phyloP scores from a whole-genome alignment of 1,140 invertebrate species.

The Copidosoma floridanum region DNA sequence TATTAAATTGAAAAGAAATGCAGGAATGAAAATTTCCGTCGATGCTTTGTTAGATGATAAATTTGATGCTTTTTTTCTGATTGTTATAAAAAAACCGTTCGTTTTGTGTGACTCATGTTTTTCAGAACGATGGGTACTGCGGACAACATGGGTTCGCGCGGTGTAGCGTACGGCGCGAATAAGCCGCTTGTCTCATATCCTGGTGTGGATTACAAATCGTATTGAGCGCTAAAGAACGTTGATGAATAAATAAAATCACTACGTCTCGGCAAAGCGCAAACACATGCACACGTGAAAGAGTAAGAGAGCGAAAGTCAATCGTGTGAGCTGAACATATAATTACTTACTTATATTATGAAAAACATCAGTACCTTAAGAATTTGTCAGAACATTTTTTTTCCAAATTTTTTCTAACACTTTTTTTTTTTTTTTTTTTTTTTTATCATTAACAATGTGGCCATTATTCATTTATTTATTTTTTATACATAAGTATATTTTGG shows the following conservation, averaged over 20 bases:
- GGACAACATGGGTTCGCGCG: slow-evolving; percentile 37
- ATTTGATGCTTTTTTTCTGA: slow-evolving; percentile 1
- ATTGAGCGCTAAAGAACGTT: slow-evolving; percentile 25
- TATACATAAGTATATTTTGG: not conserved
- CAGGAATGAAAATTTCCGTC: no score
- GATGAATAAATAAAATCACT: slow-evolving; percentile 5
- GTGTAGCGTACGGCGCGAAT: slow-evolving; percentile 36
- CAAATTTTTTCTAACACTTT: not conserved
- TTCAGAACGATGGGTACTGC: slow-evolving; percentile 43
- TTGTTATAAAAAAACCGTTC: slow-evolving; percentile 31
- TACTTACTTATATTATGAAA: slow-evolving; percentile 8
- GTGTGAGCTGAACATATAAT: not conserved
- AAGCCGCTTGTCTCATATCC: slow-evolving; percentile 35
- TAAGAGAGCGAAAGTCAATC: not conserved
- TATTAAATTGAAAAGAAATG: no score
- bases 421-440: not conserved
- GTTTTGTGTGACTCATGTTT: slow-evolving; percentile 41
- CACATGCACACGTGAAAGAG: not conserved
- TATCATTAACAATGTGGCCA: not conserved
- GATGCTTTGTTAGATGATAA: no score
- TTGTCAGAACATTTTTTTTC: not conserved
- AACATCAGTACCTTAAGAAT: not conserved
- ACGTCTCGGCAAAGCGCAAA: no score
- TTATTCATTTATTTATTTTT: not conserved
- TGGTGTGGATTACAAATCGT: slow-evolving; percentile 34